Conservation (phyloP, 2,888 invertebrate species). For the Mythimna pallens region DNA sequence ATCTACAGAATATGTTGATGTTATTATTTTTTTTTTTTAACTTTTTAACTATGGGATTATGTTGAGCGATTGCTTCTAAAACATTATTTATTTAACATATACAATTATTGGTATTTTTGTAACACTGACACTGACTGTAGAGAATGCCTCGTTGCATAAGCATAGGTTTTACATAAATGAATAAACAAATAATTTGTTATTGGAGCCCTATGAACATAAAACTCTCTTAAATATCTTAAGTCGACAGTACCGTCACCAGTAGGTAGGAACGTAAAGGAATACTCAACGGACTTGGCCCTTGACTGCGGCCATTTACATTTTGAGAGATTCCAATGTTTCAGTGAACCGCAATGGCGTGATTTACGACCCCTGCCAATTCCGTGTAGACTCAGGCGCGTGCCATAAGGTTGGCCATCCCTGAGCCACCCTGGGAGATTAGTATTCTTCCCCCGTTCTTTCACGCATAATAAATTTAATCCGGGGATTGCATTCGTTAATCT, state of each 20-base stretch:
- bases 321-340: conserved; percentile 53
- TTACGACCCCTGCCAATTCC: conserved; percentile 58
- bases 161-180: no score
- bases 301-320: conserved; percentile 40
- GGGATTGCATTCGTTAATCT: conserved; percentile 69
- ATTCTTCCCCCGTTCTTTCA: conserved; percentile 66
- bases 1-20: no score
- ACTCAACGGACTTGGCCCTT: background rate
- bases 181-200: no score
- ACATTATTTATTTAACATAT: no score
- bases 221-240: background rate
- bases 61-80: no score
- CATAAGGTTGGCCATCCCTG: conserved; percentile 59
- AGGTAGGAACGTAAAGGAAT: background rate
- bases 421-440: conserved; percentile 60
- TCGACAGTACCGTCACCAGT: background rate
- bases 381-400: conserved; percentile 39
- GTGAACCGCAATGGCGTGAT: conserved; percentile 55
- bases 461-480: conserved; percentile 70
- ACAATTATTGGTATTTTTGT: no score
- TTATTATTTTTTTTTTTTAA: no score
- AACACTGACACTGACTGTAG: no score
- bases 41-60: no score
- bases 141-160: no score
- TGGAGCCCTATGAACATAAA: background rate